Conservation (phyloP, 2,113 vertebrate genomes). For the Burhinus oedicnemus region DNA sequence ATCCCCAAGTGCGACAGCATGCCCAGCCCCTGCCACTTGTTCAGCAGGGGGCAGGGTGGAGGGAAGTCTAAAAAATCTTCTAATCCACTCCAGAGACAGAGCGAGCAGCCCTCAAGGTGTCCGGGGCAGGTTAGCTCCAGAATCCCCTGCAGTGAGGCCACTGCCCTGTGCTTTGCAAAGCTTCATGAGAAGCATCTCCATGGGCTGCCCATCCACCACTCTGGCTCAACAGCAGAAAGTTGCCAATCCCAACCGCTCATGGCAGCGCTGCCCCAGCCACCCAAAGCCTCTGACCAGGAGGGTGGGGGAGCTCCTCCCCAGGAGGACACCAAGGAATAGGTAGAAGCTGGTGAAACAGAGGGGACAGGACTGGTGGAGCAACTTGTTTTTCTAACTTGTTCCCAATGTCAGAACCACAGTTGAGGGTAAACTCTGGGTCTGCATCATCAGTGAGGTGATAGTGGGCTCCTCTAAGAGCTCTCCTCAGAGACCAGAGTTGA, state of each 20-base stretch:
- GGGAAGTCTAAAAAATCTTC: neutral
- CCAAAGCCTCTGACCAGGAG: neutral
- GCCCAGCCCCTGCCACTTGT: neutral
- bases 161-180: neutral
- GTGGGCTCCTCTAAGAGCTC: neutral
- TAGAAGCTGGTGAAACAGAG: neutral
- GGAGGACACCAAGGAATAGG: too few species aligned
- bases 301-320: neutral
- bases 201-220: neutral
- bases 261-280: neutral
- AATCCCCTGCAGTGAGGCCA: neutral
- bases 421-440: neutral
- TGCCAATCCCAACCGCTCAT: neutral
- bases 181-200: neutral
- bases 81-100: neutral
- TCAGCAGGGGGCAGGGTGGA: neutral
- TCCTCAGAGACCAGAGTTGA: neutral
- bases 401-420: neutral
- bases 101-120: neutral
- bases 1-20: neutral
- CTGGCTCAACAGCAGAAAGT: rapidly evolving
- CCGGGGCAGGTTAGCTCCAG: neutral
- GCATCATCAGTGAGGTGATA: too few species aligned
- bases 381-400: neutral
- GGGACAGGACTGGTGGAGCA: neutral